Conservation (phyloP, 2,888 invertebrate species). For the Epirrhoe tristata region DNA sequence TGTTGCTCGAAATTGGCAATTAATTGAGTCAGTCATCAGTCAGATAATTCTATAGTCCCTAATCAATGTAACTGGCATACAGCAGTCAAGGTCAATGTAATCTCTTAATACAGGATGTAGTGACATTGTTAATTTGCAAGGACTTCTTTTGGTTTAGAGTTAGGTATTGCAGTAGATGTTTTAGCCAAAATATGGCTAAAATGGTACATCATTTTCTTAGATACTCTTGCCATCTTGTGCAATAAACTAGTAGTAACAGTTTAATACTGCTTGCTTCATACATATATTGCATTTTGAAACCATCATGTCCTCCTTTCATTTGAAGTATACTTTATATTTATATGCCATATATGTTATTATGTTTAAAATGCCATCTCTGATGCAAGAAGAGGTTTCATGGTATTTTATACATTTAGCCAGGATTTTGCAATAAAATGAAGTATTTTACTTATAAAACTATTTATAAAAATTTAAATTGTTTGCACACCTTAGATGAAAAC, state of each 20-base stretch:
- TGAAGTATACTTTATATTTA: conserved; percentile 15
- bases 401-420: not conserved
- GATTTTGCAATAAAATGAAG: too few species aligned
- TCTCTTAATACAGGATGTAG: conserved; percentile 29
- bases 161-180: not conserved
- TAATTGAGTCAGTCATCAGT: conserved; percentile 48
- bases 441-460: too few species aligned
- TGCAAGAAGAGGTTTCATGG: not conserved
- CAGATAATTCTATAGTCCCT: conserved; percentile 51
- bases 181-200: not conserved
- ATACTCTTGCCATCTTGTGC: conserved; percentile 5
- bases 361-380: not conserved
- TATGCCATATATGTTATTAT: conserved; percentile 3
- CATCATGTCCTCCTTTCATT: conserved; percentile 29
- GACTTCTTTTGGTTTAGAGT: not conserved
- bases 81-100: conserved; percentile 52
- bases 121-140: conserved; percentile 17
- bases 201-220: not conserved
- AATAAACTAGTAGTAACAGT: conserved; percentile 11
- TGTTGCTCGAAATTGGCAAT: conserved; percentile 48
- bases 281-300: conserved; percentile 27
- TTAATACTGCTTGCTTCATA: conserved; percentile 15
- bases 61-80: conserved; percentile 48
- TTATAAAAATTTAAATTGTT: too few species aligned
- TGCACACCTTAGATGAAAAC: too few species aligned